These are phyloP conservation scores for Leucophora obtusa DNA, from an alignment of 2,888 invertebrate species.

Conservation along the genomic window DNA sequence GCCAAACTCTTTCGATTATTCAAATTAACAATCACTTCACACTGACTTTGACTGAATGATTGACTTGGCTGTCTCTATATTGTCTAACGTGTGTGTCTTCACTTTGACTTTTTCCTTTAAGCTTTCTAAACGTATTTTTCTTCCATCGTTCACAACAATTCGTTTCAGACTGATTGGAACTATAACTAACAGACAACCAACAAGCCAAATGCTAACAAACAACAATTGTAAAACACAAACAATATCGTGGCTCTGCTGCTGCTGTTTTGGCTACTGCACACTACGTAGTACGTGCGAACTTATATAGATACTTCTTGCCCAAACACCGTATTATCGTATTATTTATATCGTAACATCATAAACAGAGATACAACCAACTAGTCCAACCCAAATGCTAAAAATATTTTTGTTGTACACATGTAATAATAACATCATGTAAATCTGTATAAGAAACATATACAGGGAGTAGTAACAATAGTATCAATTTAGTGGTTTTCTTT, in stretches of 20 bases:
- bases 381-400: conserved; percentile 11
- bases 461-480: conserved; percentile 26
- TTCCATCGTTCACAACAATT: conserved; percentile 75
- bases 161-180: conserved; percentile 74
- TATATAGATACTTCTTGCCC: conserved; percentile 3
- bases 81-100: conserved; percentile 41
- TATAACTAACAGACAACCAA: conserved; percentile 70
- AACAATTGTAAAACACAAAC: conserved; percentile 35
- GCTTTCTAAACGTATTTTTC: conserved; percentile 58
- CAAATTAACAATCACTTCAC: conserved; percentile 20
- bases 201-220: conserved; percentile 66
- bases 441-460: conserved; percentile 18
- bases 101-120: conserved; percentile 11
- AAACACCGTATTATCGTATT: conserved; percentile 48
- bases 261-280: conserved; percentile 32
- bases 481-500: conserved; percentile 2
- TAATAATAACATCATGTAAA: conserved; percentile 24
- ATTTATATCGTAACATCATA: conserved; percentile 36
- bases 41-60: conserved; percentile 12
- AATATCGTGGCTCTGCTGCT: conserved; percentile 37
- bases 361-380: not conserved
- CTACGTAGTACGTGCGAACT: not conserved
- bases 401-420: conserved; percentile 13
- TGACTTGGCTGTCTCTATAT: conserved; percentile 5
- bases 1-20: not conserved